Percentiles rank a stretch among this genome's conserved stretches.
phyloP scores from a whole-genome alignment of 2,888 invertebrate species.

The Blastobasis adustella region DNA sequence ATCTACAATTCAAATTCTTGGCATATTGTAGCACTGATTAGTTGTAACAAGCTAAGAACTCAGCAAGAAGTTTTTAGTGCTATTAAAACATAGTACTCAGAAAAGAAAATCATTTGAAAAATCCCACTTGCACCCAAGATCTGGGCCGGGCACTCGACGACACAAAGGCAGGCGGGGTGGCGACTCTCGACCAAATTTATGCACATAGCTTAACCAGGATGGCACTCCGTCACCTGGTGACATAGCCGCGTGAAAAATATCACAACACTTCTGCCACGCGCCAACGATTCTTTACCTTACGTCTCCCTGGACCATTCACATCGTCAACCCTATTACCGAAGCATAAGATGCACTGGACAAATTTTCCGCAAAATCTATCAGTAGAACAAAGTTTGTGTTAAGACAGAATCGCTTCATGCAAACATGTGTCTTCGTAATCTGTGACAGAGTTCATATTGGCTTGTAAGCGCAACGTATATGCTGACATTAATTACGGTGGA shows the following conservation, averaged over 20 bases:
- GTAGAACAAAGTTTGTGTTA: neutral
- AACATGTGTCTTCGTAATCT: too few species aligned
- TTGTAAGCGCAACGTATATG: neutral
- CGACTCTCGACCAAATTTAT: slow-evolving; percentile 56
- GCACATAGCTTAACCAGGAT: slow-evolving; percentile 60
- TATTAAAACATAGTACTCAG: neutral
- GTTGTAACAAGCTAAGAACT: too few species aligned
- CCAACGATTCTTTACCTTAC: neutral
- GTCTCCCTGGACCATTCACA: too few species aligned
- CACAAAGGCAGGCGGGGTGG: slow-evolving; percentile 40
- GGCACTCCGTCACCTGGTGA: slow-evolving; percentile 41
- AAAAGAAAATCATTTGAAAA: neutral
- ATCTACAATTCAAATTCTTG: too few species aligned
- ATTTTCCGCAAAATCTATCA: neutral
- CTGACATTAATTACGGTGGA: slow-evolving; percentile 9
- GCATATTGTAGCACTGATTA: too few species aligned
- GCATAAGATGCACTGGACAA: neutral
- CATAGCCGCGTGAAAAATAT: slow-evolving; percentile 29
- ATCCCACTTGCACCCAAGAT: slow-evolving; percentile 3
- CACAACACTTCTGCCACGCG: slow-evolving; percentile 20
- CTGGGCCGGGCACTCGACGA: slow-evolving; percentile 26
- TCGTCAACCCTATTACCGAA: neutral
- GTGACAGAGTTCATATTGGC: neutral
- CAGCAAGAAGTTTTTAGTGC: too few species aligned
- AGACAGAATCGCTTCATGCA: slow-evolving; percentile 1